These are phyloP conservation scores for Colaptes auratus DNA, from an alignment of 2,113 vertebrate species.

Conservation along the genomic window DNA sequence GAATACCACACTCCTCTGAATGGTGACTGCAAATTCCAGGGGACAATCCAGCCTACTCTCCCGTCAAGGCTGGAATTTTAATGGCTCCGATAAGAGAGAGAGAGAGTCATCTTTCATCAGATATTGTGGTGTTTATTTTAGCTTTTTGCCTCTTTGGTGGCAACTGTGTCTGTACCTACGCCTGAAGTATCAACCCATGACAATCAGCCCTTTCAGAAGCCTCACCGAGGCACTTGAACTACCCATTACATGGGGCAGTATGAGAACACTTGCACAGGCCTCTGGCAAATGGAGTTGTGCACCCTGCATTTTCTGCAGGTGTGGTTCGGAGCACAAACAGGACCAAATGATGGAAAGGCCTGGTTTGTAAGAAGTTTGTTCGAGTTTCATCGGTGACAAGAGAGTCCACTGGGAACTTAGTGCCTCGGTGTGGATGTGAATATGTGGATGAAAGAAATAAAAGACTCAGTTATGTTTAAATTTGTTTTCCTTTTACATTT, in stretches of 20 bases:
- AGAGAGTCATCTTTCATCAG: slow-evolving; percentile 42
- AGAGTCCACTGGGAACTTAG: background rate
- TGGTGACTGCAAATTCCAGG: background rate
- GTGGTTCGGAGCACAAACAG: background rate
- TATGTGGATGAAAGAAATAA: background rate
- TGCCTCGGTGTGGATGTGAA: rapidly evolving
- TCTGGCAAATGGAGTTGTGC: slow-evolving; percentile 26
- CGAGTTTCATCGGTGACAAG: background rate
- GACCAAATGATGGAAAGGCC: background rate
- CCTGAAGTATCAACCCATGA: slow-evolving; percentile 37
- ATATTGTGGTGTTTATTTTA: slow-evolving; percentile 57
- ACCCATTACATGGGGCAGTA: background rate
- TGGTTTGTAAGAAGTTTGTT: background rate
- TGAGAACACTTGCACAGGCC: background rate
- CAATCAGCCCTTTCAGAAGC: slow-evolving; percentile 57
- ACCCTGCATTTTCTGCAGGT: background rate
- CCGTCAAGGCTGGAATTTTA: slow-evolving; percentile 66
- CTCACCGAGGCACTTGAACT: slow-evolving; percentile 48
- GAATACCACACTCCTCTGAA: slow-evolving; percentile 9
- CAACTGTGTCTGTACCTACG: background rate
- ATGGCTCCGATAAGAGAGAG: slow-evolving; percentile 30
- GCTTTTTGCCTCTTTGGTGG: slow-evolving; percentile 37
- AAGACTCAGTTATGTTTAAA: background rate
- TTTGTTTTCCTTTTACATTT: background rate
- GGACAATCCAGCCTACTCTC: background rate